A percentile compares a stretch with the other conserved stretches of the same genome.
Conservation (phyloP, 2,113 vertebrate species). For the Cyprinodon variegatus region DNA sequence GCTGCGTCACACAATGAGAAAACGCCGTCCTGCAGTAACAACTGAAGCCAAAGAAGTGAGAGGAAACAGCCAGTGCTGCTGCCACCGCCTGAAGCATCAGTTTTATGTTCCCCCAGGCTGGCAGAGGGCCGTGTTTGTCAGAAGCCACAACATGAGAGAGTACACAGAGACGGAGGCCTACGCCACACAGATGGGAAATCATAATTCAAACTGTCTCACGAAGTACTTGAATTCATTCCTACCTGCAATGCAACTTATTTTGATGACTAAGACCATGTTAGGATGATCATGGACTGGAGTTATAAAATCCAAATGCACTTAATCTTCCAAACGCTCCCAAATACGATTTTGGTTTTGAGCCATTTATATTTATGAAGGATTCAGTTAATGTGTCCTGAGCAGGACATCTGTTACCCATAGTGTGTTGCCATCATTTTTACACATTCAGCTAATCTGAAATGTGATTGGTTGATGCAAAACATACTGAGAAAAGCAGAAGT, state of each 20-base stretch:
- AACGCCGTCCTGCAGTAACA: constrained; percentile 56
- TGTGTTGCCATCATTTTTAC: constrained; percentile 26
- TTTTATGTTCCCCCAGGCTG: constrained; percentile 13
- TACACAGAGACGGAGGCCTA: constrained; percentile 65
- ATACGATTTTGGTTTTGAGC: constrained; percentile 63
- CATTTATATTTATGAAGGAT: constrained; percentile 28
- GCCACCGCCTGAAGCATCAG: not conserved
- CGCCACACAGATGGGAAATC: constrained; percentile 73
- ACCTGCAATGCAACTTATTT: constrained; percentile 55
- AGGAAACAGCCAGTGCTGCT: constrained; percentile 39
- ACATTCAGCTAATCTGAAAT: constrained; percentile 46
- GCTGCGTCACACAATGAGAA: constrained; percentile 73
- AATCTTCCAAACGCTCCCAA: constrained; percentile 38
- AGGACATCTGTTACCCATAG: constrained; percentile 13
- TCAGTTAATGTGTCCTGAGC: constrained; percentile 23
- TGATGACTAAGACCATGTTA: constrained; percentile 51
- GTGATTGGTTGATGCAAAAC: constrained; percentile 25
- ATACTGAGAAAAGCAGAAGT: constrained; percentile 22
- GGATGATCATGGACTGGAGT: constrained; percentile 38
- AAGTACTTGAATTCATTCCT: constrained; percentile 70
- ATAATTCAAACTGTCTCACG: constrained; percentile 65
- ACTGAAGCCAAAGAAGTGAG: constrained; percentile 56
- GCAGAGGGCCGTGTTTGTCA: constrained; percentile 39
- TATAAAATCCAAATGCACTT: constrained; percentile 37
- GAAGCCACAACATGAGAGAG: constrained; percentile 65